Evolutionary conservation across 1,140 invertebrate species (phyloP).

Genomic region (Psilanteris sp.): DNA sequence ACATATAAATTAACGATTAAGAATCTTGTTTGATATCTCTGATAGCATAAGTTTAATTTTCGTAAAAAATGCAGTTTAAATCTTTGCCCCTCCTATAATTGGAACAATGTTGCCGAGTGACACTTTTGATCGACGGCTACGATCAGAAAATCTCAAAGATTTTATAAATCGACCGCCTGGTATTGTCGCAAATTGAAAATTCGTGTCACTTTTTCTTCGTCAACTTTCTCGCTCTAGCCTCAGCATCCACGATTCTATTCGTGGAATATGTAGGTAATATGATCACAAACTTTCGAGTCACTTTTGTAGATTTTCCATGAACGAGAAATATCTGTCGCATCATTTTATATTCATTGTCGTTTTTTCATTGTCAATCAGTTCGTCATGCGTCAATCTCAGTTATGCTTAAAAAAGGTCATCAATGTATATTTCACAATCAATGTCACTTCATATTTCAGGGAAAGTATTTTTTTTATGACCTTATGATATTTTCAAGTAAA

Average conservation of each 20-base stretch:
- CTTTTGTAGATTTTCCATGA: constrained; percentile 46
- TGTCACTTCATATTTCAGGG: constrained; percentile 9
- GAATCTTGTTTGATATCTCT: background rate
- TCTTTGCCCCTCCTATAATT: constrained; percentile 39
- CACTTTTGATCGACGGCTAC: constrained; percentile 60
- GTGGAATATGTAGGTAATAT: constrained; percentile 20
- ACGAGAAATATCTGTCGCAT: constrained; percentile 33
- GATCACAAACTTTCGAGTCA: constrained; percentile 48
- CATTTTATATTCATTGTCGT: constrained; percentile 42
- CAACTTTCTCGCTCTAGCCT: constrained; percentile 26
- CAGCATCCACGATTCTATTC: constrained; percentile 29
- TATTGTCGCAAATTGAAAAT: constrained; percentile 73
- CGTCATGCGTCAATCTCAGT: constrained; percentile 20
- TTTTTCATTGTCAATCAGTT: constrained; percentile 47
- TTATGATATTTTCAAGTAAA: too few species aligned
- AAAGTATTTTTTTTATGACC: background rate
- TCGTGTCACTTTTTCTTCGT: constrained; percentile 63
- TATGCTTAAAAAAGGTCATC: constrained; percentile 23
- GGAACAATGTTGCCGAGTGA: constrained; percentile 57
- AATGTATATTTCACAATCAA: constrained; percentile 25
- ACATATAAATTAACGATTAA: too few species aligned
- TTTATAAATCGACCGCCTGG: constrained; percentile 63
- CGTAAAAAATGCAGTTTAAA: constrained; percentile 47
- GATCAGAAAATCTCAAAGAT: constrained; percentile 62
- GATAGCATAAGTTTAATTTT: constrained; percentile 39